Conservation (phyloP, 92 coral and sea anemone genomes). For the Diadumene lineata region DNA sequence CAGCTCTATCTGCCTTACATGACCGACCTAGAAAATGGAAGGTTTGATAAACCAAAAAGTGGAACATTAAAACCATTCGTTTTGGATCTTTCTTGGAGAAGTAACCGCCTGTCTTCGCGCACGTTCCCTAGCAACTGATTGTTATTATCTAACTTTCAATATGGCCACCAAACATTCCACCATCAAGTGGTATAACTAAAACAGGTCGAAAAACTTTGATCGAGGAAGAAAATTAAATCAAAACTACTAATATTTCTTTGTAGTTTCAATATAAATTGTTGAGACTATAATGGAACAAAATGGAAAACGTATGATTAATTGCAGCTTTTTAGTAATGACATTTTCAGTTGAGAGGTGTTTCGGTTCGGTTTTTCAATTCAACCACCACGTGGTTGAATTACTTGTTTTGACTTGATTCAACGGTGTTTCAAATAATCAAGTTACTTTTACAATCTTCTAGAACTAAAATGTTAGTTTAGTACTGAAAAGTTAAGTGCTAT, state of each 20-base stretch:
- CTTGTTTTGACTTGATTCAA: too few relatives aligned
- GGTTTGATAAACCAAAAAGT: not conserved
- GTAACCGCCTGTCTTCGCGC: not conserved
- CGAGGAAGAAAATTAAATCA: not conserved
- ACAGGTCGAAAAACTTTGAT: not conserved
- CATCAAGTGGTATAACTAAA: not conserved
- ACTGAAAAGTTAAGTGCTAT: too few relatives aligned
- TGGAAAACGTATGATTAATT: too few relatives aligned
- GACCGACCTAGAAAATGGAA: constrained; percentile 56
- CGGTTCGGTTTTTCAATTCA: too few relatives aligned
- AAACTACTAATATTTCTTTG: not conserved
- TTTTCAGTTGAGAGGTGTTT: too few relatives aligned
- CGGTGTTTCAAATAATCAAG: too few relatives aligned
- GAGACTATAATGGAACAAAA: not conserved
- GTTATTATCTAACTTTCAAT: constrained; percentile 1
- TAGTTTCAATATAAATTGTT: not conserved
- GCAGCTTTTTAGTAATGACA: too few relatives aligned
- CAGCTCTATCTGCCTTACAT: constrained; percentile 70
- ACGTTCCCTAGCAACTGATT: not conserved
- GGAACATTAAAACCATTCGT: not conserved
- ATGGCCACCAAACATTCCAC: not conserved
- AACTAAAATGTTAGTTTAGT: too few relatives aligned
- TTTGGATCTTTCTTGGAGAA: not conserved
- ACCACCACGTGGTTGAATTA: not conserved
- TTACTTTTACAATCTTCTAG: too few relatives aligned